Base-by-base conservation (phyloP, 2,797 vertebrate species). In the Pogonophryne albipinna region DNA sequence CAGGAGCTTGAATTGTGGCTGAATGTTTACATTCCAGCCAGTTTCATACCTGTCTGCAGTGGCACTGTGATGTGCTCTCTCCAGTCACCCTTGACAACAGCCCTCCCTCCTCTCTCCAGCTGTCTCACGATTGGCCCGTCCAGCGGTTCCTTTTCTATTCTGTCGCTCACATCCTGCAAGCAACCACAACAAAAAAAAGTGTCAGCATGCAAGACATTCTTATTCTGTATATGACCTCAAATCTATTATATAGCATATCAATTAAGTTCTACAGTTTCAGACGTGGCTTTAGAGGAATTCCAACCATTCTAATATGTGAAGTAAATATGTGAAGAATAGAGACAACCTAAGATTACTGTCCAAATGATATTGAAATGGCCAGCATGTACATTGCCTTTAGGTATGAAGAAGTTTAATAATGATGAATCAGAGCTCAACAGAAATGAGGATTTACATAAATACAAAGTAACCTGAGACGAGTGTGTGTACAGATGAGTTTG, bases 61-160 rank as follows among this genome's bases (percentile, higher is more conserved):
- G 98, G 98, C 65, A 99, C 96, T 0, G 98, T 98, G 91, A 99
- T 99, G 57, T 99, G 97, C 66, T 97, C 96, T 83, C 97, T 95
- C 98, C 98, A 99, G 92, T 99, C 97, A 85, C 94, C 86, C 88
- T 96, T 97, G 83, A 99, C 98, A 77, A 99, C 97, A 1, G 95
- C 94, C 87, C 97, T 93, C 65, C 98, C 98, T 0, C 97, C 97
- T 89, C 95, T 94, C 92, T 99, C 98, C 66, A 99, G 89, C 72
- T 98, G 97, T 80, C 94, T 96, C 65, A 99, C 97, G 15, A 99
- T 96, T 10, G 94, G 94, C 81, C 98, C 96, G 2, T 99, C 97
- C 88, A 97, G 93, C 16, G 96, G 93, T 73, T 99, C 98, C 84
- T 98, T 99, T 89, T 99, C 98, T 90, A 99, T 99, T 56, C 98